Evolutionary conservation across 23 tunicate genomes (phyloP), one percentile per base, ranked within the genome.

Genomic region (Ciona savignyi): DNA sequence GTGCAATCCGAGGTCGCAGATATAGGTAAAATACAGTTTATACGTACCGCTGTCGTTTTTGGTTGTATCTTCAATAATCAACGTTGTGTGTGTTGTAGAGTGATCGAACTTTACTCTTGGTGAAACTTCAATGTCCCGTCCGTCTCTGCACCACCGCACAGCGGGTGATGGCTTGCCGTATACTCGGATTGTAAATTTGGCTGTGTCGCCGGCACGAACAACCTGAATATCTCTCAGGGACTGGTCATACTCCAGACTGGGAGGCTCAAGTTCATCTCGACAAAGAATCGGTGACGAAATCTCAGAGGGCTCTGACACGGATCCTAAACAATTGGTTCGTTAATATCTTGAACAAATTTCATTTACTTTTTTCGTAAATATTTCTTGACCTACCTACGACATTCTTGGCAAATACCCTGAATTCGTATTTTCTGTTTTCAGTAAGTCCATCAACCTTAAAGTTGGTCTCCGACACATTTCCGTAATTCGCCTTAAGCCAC

Each of bases 101-200:
- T 82, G 72, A 29, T 86, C 89, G 26, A 82, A 33, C 34, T 93
- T 81, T n/a, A 93, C 73, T 61, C 89, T 74, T 30, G 66, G 86
- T 3, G 94, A 77, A 25, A 73, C 71, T 31, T 87, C 84, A 35
- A 81, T 56, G 24, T 81, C 87, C 2, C 83, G 63, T 4, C 70
- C 81, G 32, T 82, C 86, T 27, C 69, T 77, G 27, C 67, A 49
- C 98, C 98, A 93, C 9, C 75, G 70, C 34, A 86, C 85, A 23
- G 77, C 30, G 28, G 98, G 98, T n/a, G 85, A 81, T 51, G 98
- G 98, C 60, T 93, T 93, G 62, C 98, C 98, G 29, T 81, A 78
- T 35, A 86, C 72, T 21, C 80, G 72, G 49, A 80, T 75, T 32
- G 71, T 81, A 65, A 83, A 86, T 69, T 74, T 78, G 63, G 87